Evolutionary conservation across 2,797 vertebrate genomes (phyloP).

Genomic region (Amblyopsis hoosieri): DNA sequence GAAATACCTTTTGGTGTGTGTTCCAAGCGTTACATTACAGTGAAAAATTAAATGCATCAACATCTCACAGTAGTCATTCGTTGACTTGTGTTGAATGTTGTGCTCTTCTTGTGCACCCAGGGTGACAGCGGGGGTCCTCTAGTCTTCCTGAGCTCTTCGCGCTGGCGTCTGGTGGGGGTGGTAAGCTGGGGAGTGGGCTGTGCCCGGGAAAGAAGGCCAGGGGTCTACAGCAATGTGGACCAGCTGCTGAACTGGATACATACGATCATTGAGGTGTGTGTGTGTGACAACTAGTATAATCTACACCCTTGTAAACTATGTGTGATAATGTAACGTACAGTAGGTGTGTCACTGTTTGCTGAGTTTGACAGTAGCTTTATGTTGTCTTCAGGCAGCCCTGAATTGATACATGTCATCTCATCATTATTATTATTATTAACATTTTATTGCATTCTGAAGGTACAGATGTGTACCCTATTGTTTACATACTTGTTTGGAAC

Average conservation of each 20-base stretch:
- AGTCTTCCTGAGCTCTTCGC: constrained; percentile 62
- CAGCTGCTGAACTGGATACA: constrained; percentile 87
- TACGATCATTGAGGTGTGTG: constrained; percentile 77
- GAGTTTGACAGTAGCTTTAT: too few species aligned
- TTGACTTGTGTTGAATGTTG: neutral
- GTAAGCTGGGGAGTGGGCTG: constrained; percentile 96
- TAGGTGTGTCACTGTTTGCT: too few species aligned
- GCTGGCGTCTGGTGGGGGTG: constrained; percentile 83
- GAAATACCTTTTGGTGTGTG: too few species aligned
- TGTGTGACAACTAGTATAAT: constrained; percentile 43
- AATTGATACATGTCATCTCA: too few species aligned
- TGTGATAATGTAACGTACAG: too few species aligned
- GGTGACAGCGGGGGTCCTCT: constrained; percentile 94
- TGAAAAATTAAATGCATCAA: neutral
- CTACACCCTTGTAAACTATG: too few species aligned
- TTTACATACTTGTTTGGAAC: too few species aligned
- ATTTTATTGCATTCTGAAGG: too few species aligned
- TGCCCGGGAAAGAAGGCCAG: constrained; percentile 74
- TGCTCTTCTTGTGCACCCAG: constrained; percentile 60
- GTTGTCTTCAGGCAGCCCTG: too few species aligned
- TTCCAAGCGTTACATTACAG: too few species aligned
- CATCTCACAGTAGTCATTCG: neutral
- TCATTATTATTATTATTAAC: too few species aligned
- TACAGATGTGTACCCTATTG: too few species aligned
- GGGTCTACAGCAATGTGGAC: constrained; percentile 85